Base-by-base conservation (phyloP, 1,140 invertebrate genomes). In the Camponotus floridanus region DNA sequence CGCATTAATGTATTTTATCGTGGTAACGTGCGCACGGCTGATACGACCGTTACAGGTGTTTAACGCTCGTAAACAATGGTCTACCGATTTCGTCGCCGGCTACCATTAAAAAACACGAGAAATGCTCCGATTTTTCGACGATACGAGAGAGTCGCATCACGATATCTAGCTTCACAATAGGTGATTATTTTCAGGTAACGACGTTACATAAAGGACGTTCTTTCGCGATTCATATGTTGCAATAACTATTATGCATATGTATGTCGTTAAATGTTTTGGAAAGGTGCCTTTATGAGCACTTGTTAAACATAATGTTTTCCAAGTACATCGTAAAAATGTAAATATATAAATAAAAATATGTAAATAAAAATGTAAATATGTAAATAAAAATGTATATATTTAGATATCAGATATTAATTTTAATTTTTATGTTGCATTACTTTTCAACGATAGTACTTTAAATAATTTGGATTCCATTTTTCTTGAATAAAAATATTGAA, bases 21-120 rank as follows among this genome's bases (percentile, higher is more conserved):
- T 4, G 64, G 36, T 65, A 85, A 85, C 73, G 45, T n/a, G 70
- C 42, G 18, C 61, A n/a, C 9, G 18, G 1, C 55, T 51, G 42
- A 74, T 42, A n/a, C 26, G 6, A 8, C 2, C 15, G 51, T 48
- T 65, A 76, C 83, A 76, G 74, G 33, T 76, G 68, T 81, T 87
- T 57, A 65, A 87, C 57, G 59, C 61, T 87, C 81, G 83, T 87
- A 81, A 81, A 87, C 86, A 81, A 87, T 81, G 55, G 13, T 59
- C 36, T 18, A 39, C 80, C 73, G 71, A 85, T 85, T 87, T 83
- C 36, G 67, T 73, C 55, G 68, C 33, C 39, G n/a, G 55, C 36
- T 42, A 36, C 55, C 68, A 61, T 83, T 61, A 83, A 73, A 73
- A 83, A 83, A 39, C 55, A 18, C 55, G 18, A 39, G 18, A 36